Evolutionary conservation across 2,113 vertebrate species (phyloP).

Genomic region (Pimephales promelas): DNA sequence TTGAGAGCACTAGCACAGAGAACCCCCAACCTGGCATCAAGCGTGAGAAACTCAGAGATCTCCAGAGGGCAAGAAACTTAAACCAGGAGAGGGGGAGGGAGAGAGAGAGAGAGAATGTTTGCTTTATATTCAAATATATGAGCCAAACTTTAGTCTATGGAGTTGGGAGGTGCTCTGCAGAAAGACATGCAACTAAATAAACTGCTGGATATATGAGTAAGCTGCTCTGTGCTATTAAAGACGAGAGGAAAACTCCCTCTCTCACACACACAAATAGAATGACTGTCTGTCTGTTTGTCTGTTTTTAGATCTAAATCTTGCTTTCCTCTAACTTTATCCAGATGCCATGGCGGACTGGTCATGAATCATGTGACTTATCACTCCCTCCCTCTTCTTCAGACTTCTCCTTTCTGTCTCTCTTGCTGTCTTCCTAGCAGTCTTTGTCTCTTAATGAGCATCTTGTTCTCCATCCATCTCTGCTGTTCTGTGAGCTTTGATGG

Average conservation of each 20-base stretch:
- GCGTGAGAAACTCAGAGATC: conserved; percentile 45
- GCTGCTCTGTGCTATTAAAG: conserved; percentile 15
- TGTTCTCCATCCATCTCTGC: not conserved
- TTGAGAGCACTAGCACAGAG: conserved; percentile 23
- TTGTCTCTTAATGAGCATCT: not conserved
- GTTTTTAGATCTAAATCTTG: conserved; percentile 59
- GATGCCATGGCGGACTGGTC: conserved; percentile 47
- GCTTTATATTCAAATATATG: conserved; percentile 44
- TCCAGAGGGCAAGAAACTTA: conserved; percentile 43
- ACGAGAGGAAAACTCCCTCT: conserved; percentile 27
- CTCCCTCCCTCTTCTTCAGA: conserved; percentile 12
- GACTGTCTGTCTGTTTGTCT: conserved; percentile 45
- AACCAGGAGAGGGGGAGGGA: conserved; percentile 20
- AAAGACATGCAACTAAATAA: conserved; percentile 22
- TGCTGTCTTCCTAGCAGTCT: not conserved
- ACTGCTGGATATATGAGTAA: conserved; percentile 8
- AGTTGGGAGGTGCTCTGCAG: not conserved
- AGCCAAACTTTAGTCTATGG: conserved; percentile 22
- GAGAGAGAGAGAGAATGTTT: conserved; percentile 17
- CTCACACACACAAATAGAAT: conserved; percentile 29
- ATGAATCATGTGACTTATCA: conserved; percentile 58
- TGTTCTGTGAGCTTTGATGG: not conserved
- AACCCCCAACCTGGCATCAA: conserved; percentile 44
- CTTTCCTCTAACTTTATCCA: conserved; percentile 57
- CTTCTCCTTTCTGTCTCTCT: conserved; percentile 17